A percentile compares a stretch with the other conserved stretches of the same genome.
These are phyloP conservation scores for Amazona guildingii DNA, from an alignment of 2,113 vertebrate genomes.

Conservation along the genomic window DNA sequence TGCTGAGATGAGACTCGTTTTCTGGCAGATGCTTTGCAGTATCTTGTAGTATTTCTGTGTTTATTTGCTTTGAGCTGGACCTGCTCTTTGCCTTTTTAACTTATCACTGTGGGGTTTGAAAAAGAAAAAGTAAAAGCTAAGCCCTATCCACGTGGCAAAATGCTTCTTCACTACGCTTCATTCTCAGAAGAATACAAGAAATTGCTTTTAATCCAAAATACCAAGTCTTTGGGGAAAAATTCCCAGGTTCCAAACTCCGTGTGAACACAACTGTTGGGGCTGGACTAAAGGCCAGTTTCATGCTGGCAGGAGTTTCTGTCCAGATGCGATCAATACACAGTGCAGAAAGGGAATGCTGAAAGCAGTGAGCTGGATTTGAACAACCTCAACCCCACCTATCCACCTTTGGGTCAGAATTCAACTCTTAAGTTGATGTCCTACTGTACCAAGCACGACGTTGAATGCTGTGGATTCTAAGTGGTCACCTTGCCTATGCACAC, in stretches of 20 bases:
- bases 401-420: not conserved
- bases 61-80: not conserved
- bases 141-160: not conserved
- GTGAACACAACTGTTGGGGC: not conserved
- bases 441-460: not conserved
- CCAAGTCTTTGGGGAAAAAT: not conserved
- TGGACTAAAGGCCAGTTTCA: not conserved
- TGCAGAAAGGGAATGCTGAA: not conserved
- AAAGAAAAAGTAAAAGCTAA: not conserved
- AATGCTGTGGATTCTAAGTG: not conserved
- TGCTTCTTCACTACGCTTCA: not conserved
- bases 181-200: not conserved
- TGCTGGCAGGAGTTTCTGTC: not conserved
- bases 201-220: not conserved
- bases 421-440: not conserved
- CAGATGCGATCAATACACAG: not conserved
- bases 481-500: not conserved
- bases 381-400: not conserved
- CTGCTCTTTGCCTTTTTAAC: not conserved
- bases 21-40: not conserved
- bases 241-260: not conserved
- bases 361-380: not conserved
- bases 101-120: not conserved
- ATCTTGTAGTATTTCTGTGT: not conserved
- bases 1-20: not conserved